Percentiles rank a stretch among this genome's conserved stretches.
These are phyloP conservation scores for Pristionchus fissidentatus DNA, from an alignment of 2,888 invertebrate genomes.

Conservation along the genomic window DNA sequence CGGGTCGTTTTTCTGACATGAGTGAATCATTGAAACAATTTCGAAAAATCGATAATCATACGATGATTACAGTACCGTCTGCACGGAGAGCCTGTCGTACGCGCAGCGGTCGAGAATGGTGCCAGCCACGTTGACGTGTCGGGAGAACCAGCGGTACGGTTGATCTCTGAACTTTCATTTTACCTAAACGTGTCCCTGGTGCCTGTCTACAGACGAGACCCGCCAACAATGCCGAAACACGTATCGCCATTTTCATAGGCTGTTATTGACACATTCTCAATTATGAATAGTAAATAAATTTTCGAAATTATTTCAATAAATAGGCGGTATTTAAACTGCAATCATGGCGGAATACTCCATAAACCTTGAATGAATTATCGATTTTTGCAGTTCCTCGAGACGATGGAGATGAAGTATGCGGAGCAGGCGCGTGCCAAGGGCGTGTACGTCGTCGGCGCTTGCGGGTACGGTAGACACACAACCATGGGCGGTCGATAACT, in stretches of 20 bases:
- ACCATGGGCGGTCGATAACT: neutral
- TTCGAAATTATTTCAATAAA: too few species aligned
- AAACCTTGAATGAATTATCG: too few species aligned
- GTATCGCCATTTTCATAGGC: too few species aligned
- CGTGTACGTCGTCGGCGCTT: slow-evolving; percentile 90
- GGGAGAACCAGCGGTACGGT: slow-evolving; percentile 85
- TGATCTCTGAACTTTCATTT: slow-evolving; percentile 42
- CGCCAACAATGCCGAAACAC: neutral
- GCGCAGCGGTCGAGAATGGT: slow-evolving; percentile 87
- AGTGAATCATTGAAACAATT: neutral
- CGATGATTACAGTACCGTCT: slow-evolving; percentile 79
- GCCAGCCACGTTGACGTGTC: slow-evolving; percentile 92
- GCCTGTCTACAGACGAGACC: neutral
- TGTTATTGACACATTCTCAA: neutral
- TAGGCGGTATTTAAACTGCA: too few species aligned
- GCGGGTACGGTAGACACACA: slow-evolving; percentile 80
- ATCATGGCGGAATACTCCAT: too few species aligned
- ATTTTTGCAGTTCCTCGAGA: slow-evolving; percentile 84
- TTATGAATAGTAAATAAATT: too few species aligned
- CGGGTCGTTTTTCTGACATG: too few species aligned
- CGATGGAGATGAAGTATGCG: slow-evolving; percentile 87
- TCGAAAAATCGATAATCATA: neutral
- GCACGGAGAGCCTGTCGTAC: slow-evolving; percentile 90
- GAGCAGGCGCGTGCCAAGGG: slow-evolving; percentile 78
- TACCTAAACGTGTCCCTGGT: neutral